Evolutionary conservation across 2,888 invertebrate species (phyloP).

Genomic region (Drosophila paracracens): DNA sequence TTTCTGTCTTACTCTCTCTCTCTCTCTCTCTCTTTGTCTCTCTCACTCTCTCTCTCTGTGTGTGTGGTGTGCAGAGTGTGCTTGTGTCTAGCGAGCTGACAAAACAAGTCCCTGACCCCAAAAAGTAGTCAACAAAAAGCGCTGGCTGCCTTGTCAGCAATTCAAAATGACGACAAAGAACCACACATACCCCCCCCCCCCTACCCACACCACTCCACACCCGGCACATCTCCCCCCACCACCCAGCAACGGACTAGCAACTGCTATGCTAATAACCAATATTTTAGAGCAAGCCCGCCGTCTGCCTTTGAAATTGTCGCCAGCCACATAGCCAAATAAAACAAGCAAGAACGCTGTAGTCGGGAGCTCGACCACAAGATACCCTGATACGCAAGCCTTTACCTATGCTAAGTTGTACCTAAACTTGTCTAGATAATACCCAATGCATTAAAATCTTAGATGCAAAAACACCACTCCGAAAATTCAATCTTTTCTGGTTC

Average conservation of each 20-base stretch:
- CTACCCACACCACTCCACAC: not conserved
- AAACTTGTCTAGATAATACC: not conserved
- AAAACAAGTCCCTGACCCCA: conserved; percentile 80
- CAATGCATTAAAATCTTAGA: not conserved
- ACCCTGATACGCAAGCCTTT: not conserved
- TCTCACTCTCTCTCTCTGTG: not conserved
- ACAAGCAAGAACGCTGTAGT: not conserved
- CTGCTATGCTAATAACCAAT: conserved; percentile 72
- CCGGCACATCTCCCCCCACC: not conserved
- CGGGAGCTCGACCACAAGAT: not conserved
- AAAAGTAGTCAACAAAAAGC: conserved; percentile 73
- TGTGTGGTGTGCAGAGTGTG: conserved; percentile 20
- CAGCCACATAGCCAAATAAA: conserved; percentile 37
- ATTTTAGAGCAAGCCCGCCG: conserved; percentile 63
- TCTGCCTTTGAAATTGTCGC: conserved; percentile 57
- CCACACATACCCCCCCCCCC: conserved; percentile 1
- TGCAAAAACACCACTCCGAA: not conserved
- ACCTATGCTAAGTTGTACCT: not conserved
- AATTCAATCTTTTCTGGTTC: not conserved
- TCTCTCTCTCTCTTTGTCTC: not conserved
- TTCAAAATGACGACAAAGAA: conserved; percentile 28
- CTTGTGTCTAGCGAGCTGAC: conserved; percentile 53
- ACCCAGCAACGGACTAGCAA: not conserved
- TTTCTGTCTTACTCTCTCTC: too few relatives aligned
- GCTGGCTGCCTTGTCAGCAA: conserved; percentile 70